Evolutionary conservation across 2,797 vertebrate species (phyloP).

Genomic region (Stomatorhinus walkeri): DNA sequence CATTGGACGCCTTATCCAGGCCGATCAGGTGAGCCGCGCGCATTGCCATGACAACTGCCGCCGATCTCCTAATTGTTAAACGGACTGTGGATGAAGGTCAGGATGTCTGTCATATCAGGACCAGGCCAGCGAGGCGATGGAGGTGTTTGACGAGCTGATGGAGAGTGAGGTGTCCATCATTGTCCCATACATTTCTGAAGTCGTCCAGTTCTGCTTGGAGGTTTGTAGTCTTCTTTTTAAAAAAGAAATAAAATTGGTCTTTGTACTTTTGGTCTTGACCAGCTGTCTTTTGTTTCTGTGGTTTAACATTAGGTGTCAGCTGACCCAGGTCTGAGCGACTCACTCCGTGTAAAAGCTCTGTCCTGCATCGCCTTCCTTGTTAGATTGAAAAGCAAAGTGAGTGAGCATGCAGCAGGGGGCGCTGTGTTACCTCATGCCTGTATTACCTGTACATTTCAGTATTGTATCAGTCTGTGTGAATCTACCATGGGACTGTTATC

Average conservation of each 20-base stretch:
- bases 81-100: neutral
- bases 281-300: neutral
- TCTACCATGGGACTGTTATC: neutral
- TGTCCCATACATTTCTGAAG: constrained; percentile 66
- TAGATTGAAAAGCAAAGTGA: constrained; percentile 81
- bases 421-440: neutral
- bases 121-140: constrained; percentile 78
- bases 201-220: constrained; percentile 76
- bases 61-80: neutral
- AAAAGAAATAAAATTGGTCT: neutral
- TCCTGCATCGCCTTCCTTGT: constrained; percentile 74
- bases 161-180: constrained; percentile 78
- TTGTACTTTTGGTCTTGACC: neutral
- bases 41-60: neutral
- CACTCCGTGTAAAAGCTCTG: constrained; percentile 72
- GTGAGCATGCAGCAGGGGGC: neutral
- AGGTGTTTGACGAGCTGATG: constrained; percentile 80
- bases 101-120: constrained; percentile 46
- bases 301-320: constrained; percentile 60
- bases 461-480: neutral
- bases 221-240: constrained; percentile 43
- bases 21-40: constrained; percentile 64
- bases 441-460: neutral
- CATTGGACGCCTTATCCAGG: constrained; percentile 67
- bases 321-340: constrained; percentile 59